Conservation (phyloP, 2,888 invertebrate genomes). For the Mythimna vitellina region DNA sequence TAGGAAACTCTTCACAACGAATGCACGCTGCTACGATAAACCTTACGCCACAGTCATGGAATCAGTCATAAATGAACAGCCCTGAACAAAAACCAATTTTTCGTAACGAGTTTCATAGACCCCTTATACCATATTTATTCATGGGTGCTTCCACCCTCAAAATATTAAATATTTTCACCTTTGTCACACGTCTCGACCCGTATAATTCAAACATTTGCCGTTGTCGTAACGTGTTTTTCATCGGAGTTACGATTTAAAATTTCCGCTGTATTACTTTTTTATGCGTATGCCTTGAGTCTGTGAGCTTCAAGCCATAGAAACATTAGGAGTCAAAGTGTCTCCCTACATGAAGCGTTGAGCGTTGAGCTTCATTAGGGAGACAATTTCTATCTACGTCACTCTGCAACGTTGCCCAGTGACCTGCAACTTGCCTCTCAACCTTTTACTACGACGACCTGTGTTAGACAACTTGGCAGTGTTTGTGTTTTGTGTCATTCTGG, state of each 20-base stretch:
- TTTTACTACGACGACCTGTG: no score
- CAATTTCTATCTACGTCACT: no score
- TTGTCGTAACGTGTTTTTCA: slow-evolving; percentile 14
- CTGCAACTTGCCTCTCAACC: no score
- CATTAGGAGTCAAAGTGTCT: no score
- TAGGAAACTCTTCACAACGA: no score
- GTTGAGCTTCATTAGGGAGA: no score
- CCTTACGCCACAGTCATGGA: no score
- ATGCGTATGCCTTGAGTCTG: slow-evolving; percentile 9
- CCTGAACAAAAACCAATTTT: neutral
- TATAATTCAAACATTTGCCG: slow-evolving; percentile 31
- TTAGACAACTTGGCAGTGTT: no score
- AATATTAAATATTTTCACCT: slow-evolving; percentile 29
- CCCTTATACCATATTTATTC: slow-evolving; percentile 19
- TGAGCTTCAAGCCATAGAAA: neutral
- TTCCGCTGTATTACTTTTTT: slow-evolving; percentile 22
- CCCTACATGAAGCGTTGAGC: no score
- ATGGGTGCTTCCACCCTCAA: slow-evolving; percentile 10
- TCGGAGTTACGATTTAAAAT: slow-evolving; percentile 32
- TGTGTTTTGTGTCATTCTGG: no score
- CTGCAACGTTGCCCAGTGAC: no score
- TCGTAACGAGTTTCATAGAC: neutral
- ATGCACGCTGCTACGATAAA: no score
- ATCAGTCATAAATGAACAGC: neutral
- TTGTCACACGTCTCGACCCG: slow-evolving; percentile 14